Percentiles rank a stretch among this genome's conserved stretches.
These are phyloP conservation scores for Lindbergichthys nudifrons DNA, from an alignment of 2,797 vertebrate genomes.

Conservation along the genomic window DNA sequence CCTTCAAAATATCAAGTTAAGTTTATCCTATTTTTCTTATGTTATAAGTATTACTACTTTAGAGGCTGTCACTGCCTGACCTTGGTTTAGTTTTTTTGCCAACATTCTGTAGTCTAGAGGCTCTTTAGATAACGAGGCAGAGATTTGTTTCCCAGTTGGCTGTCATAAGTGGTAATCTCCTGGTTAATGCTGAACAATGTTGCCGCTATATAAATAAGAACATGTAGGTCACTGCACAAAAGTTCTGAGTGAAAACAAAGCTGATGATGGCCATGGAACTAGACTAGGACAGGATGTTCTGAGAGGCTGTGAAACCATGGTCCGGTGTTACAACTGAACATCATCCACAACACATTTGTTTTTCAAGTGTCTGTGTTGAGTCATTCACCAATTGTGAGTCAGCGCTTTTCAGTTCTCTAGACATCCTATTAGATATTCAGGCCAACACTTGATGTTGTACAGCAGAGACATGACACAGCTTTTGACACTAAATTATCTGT, in stretches of 20 bases:
- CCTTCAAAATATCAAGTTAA: background rate
- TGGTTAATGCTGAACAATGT: constrained; percentile 22
- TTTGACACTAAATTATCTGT: constrained; percentile 12
- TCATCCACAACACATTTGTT: constrained; percentile 33
- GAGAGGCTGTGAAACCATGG: constrained; percentile 1
- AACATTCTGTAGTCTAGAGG: background rate
- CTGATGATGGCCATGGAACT: background rate
- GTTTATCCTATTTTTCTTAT: background rate
- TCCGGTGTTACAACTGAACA: constrained; percentile 1
- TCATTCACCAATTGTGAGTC: constrained; percentile 33
- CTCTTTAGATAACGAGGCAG: background rate
- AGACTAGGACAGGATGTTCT: constrained; percentile 7
- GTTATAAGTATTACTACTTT: background rate
- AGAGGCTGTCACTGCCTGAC: background rate
- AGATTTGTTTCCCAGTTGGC: constrained; percentile 6
- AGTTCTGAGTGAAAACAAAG: constrained; percentile 7
- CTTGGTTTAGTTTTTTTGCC: background rate
- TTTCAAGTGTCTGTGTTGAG: constrained; percentile 22
- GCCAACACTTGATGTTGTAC: constrained; percentile 12
- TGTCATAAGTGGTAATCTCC: constrained; percentile 9
- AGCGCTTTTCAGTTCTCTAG: constrained; percentile 19
- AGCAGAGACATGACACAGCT: constrained; percentile 29
- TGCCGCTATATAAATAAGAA: constrained; percentile 15
- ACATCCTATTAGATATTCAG: constrained; percentile 16
- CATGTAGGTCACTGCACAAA: background rate